Evolutionary conservation across 2,888 invertebrate species (phyloP), one percentile per base, ranked within the genome.

Genomic region (Crossocerus cetratus): DNA sequence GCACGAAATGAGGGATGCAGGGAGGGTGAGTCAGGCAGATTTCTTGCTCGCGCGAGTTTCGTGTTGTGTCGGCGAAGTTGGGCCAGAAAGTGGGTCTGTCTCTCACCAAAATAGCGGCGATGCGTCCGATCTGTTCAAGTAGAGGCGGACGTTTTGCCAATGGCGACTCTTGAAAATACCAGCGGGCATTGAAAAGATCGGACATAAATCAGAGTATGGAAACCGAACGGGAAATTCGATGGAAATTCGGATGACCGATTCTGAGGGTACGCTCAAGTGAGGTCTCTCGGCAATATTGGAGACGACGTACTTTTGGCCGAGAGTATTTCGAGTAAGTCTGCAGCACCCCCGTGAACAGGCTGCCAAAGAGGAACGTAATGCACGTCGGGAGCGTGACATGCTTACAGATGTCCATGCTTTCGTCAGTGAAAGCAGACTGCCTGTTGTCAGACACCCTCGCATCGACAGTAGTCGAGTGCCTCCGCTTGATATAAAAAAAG

Each of bases 301-400:
- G 23, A 18, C 14, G 55, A 55, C 55, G 18, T 14, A 55, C 14
- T 20, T 5, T 20, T 8, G 20, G 22, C 55, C 5, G 16, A 3
- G 55, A 57, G 32, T 57, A 32, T 57, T 32, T 57, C 23, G 5
- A 32, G n/a, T 22, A 57, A 32, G 18, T 18, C 57, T 32, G n/a
- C 23, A 14, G 14, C 45, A 2, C 16, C 14, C 44, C 44, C 18
- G 23, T 23, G 32, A 5, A 32, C 32, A 32, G 32, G 1, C 32
- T 3, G 32, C 8, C 32, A 32, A 32, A 16, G 13, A 4, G 21
- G 11, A 13, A 3, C 21, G 18, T 32, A 16, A n/a, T 44, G 55
- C 42, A 43, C 16, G 20, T 49, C 23, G 60, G 42, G 32, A 66
- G 61, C 62, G 67, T 68, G 67, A 42, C 32, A 20, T 22, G 61